Conservation (phyloP, 2,797 vertebrate genomes). For the Sylvilagus floridanus region DNA sequence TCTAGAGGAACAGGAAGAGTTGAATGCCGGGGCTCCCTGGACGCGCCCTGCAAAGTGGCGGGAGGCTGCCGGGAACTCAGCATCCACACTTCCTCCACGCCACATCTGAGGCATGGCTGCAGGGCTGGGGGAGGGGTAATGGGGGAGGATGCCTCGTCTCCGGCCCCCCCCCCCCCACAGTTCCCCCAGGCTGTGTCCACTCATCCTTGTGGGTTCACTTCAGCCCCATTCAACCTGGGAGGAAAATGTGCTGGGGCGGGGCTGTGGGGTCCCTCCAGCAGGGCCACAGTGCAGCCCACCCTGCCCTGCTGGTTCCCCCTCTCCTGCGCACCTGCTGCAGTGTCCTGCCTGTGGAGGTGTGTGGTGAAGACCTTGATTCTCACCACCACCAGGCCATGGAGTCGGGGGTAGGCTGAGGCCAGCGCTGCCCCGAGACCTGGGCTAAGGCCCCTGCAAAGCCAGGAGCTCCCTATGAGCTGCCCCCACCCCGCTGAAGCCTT, state of each 20-base stretch:
- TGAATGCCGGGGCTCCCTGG: no score
- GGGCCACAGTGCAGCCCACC: fast-evolving
- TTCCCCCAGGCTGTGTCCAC: not conserved
- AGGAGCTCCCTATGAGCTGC: fast-evolving
- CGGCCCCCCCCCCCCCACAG: not conserved
- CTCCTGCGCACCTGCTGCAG: not conserved
- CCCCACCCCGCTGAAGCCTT: not conserved
- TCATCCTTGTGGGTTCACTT: not conserved
- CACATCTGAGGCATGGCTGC: no score
- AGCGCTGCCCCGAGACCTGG: no score
- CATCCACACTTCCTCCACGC: no score
- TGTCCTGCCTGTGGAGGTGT: no score
- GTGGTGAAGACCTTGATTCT: no score
- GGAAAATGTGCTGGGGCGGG: not conserved
- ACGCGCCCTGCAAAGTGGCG: no score
- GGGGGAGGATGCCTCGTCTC: not conserved
- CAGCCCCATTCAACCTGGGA: not conserved
- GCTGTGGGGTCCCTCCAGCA: not conserved
- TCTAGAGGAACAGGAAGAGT: no score
- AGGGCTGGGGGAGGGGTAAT: no score
- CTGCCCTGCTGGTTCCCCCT: not conserved
- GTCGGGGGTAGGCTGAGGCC: no score
- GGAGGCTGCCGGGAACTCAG: no score
- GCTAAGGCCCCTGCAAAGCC: fast-evolving
- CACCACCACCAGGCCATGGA: no score